Evolutionary conservation across 2,888 invertebrate genomes (phyloP), one percentile per base, ranked within the genome.

Genomic region (Liodrosophila aerea): DNA sequence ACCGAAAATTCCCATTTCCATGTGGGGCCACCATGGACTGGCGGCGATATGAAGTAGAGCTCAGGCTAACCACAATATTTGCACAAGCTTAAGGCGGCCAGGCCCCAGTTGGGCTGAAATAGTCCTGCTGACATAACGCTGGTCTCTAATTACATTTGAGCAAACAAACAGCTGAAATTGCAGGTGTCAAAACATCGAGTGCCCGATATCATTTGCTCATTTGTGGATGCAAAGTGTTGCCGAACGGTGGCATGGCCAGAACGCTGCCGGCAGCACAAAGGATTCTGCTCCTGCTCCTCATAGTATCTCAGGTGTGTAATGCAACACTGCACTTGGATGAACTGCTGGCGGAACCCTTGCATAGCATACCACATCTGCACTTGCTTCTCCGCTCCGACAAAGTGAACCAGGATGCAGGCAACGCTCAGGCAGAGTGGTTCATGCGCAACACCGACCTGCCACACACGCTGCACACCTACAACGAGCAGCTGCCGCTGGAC

Each of bases 401-500:
- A 12, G 31, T 65, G 1, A 57, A 56, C 3, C 43, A 54, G 13
- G 86, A 87, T 54, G 67, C 67, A 1, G 44, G 59, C n/a, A 84
- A 86, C 58, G 31, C 13, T 0, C 70, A 86, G 30, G 70, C 59
- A 4, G 57, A 39, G 3, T 87, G 87, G 87, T 76, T 87, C 30
- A 16, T 87, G 22, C 59, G 46, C 3, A 52, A 36, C 0, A 22
- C 66, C 0, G 30, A 49, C 1, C 27, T 69, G 43, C 71, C 82
- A 0, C 46, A 67, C 18, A 67, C 54, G 29, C 22, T 54, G 7
- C 41, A 52, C 30, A 41, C 52, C 16, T 74, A 73, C 18, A 60
- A 65, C n/a, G 63, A 67, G 27, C 29, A 9, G 0, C 45, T 49
- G 34, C 30, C 54, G 0, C 52, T 62, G 52, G 59, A 51, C 11